These are phyloP conservation scores for Didymodactylos carnosus DNA, from an alignment of 2,888 invertebrate species.

Conservation along the genomic window DNA sequence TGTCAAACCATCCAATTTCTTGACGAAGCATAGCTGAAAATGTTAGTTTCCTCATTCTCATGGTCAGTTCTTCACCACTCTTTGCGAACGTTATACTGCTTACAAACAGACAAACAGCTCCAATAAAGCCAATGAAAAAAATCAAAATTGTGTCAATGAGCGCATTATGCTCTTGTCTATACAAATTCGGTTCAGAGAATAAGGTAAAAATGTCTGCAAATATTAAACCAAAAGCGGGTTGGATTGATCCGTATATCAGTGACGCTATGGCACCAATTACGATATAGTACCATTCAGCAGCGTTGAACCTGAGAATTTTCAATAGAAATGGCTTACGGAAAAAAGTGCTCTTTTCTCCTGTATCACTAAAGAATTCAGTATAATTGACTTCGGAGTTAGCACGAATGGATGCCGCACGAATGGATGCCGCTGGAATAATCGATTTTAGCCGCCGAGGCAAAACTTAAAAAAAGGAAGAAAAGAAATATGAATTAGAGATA, in stretches of 20 bases:
- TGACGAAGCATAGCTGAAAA: not conserved
- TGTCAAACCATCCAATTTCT: not conserved
- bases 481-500: no score
- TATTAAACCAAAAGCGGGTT: not conserved
- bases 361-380: not conserved
- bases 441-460: no score
- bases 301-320: not conserved
- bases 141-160: not conserved
- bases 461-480: no score
- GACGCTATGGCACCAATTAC: not conserved
- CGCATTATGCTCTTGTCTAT: not conserved
- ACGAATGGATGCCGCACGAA: no score
- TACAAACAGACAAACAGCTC: constrained; percentile 18
- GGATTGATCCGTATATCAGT: not conserved
- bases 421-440: no score
- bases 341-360: no score
- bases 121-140: not conserved
- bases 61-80: not conserved
- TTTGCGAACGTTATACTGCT: constrained; percentile 15
- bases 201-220: not conserved
- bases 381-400: no score
- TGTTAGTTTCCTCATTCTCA: not conserved
- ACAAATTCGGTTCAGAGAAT: not conserved
- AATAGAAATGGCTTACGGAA: not conserved
- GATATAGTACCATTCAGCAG: not conserved